Conservation (phyloP, 2,797 vertebrate species). For the Galagoides demidoff region DNA sequence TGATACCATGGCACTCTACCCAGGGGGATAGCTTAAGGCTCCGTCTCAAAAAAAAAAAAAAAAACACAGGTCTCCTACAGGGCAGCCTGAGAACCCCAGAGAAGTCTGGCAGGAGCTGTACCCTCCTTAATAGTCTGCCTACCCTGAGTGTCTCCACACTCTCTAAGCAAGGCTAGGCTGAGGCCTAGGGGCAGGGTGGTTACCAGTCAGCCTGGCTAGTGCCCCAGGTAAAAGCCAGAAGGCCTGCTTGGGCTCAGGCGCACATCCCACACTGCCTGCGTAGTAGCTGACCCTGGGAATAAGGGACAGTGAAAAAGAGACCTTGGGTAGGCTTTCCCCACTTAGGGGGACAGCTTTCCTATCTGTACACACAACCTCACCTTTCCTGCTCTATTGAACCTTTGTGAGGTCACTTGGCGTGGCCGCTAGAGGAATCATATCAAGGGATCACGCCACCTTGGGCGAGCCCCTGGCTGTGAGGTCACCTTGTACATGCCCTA, state of each 20-base stretch:
- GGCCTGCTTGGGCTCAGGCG: accelerated
- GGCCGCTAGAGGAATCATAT: neutral
- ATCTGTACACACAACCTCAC: neutral
- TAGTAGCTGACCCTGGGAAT: neutral
- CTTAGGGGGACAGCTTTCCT: neutral
- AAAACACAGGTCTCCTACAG: too few relatives aligned
- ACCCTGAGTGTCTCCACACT: neutral
- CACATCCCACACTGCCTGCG: accelerated
- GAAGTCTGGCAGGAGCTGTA: neutral
- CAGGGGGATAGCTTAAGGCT: too few relatives aligned
- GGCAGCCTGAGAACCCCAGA: neutral
- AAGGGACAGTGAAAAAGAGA: neutral
- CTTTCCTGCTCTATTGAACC: neutral
- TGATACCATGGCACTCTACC: too few relatives aligned
- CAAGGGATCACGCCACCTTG: neutral
- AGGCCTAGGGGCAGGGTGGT: accelerated
- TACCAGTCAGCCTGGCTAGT: neutral
- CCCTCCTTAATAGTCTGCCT: neutral
- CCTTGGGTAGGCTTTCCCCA: neutral
- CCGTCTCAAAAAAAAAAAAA: too few relatives aligned
- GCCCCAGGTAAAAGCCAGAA: neutral
- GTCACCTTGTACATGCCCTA: neutral
- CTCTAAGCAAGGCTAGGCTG: neutral
- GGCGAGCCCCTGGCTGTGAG: neutral
- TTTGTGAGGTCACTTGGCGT: neutral